These are phyloP conservation scores for Phalacrocorax aristotelis DNA, from an alignment of 2,113 vertebrate species.

Conservation along the genomic window DNA sequence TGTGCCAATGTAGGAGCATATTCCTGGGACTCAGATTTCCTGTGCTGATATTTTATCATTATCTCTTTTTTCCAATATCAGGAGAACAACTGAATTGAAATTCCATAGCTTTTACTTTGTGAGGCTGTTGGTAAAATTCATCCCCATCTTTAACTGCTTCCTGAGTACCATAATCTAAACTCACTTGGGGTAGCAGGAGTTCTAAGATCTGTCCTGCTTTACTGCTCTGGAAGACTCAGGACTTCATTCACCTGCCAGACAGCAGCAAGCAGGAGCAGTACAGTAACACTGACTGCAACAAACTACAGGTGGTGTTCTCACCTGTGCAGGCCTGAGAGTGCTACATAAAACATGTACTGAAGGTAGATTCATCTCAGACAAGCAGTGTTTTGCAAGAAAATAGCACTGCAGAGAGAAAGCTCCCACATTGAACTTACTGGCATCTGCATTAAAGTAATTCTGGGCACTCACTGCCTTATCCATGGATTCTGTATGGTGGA, in stretches of 20 bases:
- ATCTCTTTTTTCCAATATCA: neutral
- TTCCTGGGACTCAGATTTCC: neutral
- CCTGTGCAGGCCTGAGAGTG: neutral
- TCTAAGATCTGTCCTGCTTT: neutral
- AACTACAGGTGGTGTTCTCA: neutral
- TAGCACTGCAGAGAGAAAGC: neutral
- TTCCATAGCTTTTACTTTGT: neutral
- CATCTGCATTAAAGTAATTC: neutral
- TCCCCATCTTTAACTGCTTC: neutral
- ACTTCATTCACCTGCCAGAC: neutral
- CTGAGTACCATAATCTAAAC: neutral
- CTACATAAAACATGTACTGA: neutral
- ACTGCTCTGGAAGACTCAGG: neutral
- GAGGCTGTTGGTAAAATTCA: neutral
- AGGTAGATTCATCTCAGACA: neutral
- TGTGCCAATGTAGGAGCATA: neutral
- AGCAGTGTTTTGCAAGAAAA: neutral
- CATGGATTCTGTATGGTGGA: neutral
- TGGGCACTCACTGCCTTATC: accelerated
- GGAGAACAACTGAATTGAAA: neutral
- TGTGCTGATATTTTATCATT: neutral
- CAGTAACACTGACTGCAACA: neutral
- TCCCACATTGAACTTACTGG: neutral
- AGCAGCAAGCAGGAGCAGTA: neutral
- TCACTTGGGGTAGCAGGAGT: neutral